A percentile compares a stretch with the other conserved stretches of the same genome.
Evolutionary conservation across 2,113 vertebrate species (phyloP).

Genomic region (Numida meleagris): DNA sequence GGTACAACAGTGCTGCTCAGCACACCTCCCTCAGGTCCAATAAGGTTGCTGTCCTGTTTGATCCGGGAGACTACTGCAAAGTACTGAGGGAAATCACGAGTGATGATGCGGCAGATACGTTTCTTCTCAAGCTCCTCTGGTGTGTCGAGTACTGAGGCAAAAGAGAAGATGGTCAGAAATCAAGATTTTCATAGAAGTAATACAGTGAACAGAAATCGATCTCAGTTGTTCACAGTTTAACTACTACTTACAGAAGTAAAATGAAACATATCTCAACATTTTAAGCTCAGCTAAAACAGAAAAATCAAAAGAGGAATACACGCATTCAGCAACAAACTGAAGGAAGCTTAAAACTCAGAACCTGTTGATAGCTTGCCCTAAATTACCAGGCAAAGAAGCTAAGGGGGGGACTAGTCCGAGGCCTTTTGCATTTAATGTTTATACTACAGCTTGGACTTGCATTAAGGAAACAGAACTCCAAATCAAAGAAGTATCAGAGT

Average conservation of each 20-base stretch:
- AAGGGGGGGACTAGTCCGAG: not conserved
- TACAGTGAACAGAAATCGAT: not conserved
- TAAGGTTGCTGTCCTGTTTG: constrained; percentile 96
- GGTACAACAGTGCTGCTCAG: constrained; percentile 96
- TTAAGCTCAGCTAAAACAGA: not conserved
- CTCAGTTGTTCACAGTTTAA: not conserved
- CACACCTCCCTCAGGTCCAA: constrained; percentile 96
- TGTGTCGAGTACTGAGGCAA: constrained; percentile 86
- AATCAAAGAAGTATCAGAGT: not conserved
- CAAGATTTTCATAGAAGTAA: not conserved
- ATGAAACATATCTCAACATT: not conserved
- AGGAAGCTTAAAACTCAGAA: not conserved
- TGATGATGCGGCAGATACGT: constrained; percentile 96
- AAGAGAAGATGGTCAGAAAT: constrained; percentile 11
- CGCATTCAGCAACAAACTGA: not conserved
- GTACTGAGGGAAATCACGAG: constrained; percentile 96
- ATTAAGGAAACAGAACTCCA: not conserved
- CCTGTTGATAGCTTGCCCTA: not conserved
- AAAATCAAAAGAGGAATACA: not conserved
- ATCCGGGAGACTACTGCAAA: constrained; percentile 96
- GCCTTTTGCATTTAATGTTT: not conserved
- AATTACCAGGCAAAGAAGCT: not conserved
- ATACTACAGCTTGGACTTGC: not conserved
- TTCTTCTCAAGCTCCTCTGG: constrained; percentile 94
- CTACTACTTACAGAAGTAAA: not conserved